phyloP scores from a whole-genome alignment of 2,797 vertebrate genomes.

The Hoplostethus mediterraneus region DNA sequence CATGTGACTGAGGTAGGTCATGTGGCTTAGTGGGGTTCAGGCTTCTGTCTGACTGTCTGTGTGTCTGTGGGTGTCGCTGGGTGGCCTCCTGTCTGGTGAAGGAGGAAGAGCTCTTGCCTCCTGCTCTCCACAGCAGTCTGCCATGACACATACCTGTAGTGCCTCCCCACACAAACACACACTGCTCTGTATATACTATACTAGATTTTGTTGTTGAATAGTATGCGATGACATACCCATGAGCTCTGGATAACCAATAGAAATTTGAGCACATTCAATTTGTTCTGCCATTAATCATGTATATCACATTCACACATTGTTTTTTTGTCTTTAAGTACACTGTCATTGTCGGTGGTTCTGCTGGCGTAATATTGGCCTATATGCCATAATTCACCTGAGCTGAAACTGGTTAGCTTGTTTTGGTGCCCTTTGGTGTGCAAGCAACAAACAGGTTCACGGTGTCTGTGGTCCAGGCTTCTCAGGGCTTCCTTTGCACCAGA shows the following conservation, averaged over 20 bases:
- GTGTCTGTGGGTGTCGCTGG: not conserved
- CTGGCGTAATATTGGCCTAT: not conserved
- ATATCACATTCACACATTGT: not conserved
- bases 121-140: slow-evolving; percentile 32
- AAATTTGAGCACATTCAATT: not conserved
- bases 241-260: not conserved
- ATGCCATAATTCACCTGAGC: slow-evolving; percentile 48
- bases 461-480: slow-evolving; percentile 76
- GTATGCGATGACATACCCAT: not conserved
- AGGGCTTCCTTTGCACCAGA: slow-evolving; percentile 77
- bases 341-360: slow-evolving; percentile 1
- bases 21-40: slow-evolving; percentile 38
- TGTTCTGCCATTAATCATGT: not conserved
- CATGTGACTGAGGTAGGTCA: slow-evolving; percentile 52
- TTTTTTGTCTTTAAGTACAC: slow-evolving; percentile 3
- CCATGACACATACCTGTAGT: slow-evolving; percentile 44
- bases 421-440: slow-evolving; percentile 69
- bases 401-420: slow-evolving; percentile 43
- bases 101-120: slow-evolving; percentile 27
- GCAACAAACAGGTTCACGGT: slow-evolving; percentile 79
- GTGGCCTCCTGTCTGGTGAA: slow-evolving; percentile 22
- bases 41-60: not conserved
- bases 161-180: slow-evolving; percentile 39
- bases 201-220: too few relatives aligned
- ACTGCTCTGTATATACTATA: too few relatives aligned